Conservation (phyloP, 2,113 vertebrate species). For the Cheilinus undulatus region DNA sequence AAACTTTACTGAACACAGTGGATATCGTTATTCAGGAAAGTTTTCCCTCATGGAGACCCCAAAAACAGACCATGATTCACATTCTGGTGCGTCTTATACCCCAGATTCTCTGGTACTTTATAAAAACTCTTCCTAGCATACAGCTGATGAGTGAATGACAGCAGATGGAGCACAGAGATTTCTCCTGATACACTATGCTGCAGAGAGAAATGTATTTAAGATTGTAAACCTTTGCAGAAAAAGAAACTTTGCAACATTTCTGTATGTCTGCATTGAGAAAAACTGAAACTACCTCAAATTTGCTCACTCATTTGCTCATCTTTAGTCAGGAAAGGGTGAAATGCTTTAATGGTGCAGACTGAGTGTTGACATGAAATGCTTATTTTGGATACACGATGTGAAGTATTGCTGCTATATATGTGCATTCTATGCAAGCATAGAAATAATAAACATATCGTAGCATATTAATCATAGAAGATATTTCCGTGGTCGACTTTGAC, state of each 20-base stretch:
- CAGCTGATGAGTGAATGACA: neutral
- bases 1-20: too few species aligned
- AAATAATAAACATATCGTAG: slow-evolving; percentile 77
- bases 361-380: slow-evolving; percentile 54
- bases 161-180: neutral
- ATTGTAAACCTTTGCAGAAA: too few species aligned
- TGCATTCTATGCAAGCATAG: slow-evolving; percentile 79
- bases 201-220: neutral
- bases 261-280: neutral
- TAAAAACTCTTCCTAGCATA: too few species aligned
- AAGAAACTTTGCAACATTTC: too few species aligned
- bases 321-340: neutral
- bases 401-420: slow-evolving; percentile 80
- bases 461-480: slow-evolving; percentile 74
- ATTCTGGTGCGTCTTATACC: too few species aligned
- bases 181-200: neutral
- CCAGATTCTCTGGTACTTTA: too few species aligned
- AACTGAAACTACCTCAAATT: too few species aligned
- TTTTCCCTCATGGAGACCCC: too few species aligned
- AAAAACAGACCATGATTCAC: too few species aligned
- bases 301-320: too few species aligned
- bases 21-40: too few species aligned
- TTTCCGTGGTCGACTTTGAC: slow-evolving; percentile 57
- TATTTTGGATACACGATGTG: slow-evolving; percentile 50
- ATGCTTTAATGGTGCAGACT: slow-evolving; percentile 24